Conservation (phyloP, 2,888 invertebrate genomes). For the Copidosoma aretas region DNA sequence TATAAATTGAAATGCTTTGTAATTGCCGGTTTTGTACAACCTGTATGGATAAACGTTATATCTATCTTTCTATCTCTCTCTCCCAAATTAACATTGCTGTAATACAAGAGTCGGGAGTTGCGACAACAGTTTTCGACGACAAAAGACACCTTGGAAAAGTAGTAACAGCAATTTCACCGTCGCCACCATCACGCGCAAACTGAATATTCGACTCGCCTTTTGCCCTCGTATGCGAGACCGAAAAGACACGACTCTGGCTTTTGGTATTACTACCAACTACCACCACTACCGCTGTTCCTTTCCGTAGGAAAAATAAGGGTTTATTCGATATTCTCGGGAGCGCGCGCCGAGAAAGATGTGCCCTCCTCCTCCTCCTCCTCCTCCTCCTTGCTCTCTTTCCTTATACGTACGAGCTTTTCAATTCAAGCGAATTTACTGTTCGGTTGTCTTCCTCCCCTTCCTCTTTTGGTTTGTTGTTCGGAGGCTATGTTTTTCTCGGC, state of each 20-base stretch:
- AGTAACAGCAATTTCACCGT: not conserved
- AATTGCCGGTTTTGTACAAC: no score
- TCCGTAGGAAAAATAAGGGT: not conserved
- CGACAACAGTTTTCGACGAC: no score
- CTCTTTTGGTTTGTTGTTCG: not conserved
- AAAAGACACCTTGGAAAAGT: not conserved
- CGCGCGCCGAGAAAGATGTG: constrained; percentile 44
- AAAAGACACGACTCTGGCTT: constrained; percentile 18
- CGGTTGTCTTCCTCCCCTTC: constrained; percentile 33
- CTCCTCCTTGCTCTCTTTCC: constrained; percentile 1
- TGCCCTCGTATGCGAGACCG: constrained; percentile 18
- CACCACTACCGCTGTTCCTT: not conserved
- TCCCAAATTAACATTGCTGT: no score
- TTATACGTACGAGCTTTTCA: constrained; percentile 40
- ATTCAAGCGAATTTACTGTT: constrained; percentile 42
- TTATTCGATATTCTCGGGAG: constrained; percentile 51
- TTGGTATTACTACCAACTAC: no score
- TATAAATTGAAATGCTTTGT: no score
- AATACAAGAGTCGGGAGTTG: no score
- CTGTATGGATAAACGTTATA: no score
- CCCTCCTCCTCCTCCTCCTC: not conserved
- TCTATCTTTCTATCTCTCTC: no score
- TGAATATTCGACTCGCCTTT: constrained; percentile 35
- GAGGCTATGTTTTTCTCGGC: not conserved
- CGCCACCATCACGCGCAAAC: constrained; percentile 13